These are phyloP conservation scores for Anthoscopus minutus DNA, from an alignment of 2,113 vertebrate genomes.

Conservation along the genomic window DNA sequence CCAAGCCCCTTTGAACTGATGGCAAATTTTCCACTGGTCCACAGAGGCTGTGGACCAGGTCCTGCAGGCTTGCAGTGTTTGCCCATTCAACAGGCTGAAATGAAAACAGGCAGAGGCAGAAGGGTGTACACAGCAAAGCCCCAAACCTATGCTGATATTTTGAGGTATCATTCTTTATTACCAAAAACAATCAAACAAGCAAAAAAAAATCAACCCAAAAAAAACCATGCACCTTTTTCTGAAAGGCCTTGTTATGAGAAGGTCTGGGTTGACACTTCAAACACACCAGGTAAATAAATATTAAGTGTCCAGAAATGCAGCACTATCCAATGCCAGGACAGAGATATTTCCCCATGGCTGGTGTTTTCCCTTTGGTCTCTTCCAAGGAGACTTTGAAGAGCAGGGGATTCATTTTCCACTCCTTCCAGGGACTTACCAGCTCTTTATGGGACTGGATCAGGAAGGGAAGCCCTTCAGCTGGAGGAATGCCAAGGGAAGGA, in stretches of 20 bases:
- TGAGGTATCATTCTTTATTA: background rate
- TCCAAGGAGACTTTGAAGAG: background rate
- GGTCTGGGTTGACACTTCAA: background rate
- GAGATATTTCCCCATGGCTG: background rate
- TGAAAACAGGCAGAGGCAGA: background rate
- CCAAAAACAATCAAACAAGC: too few relatives aligned
- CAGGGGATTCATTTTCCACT: accelerated
- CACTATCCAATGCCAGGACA: accelerated
- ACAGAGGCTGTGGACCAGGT: background rate
- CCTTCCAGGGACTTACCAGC: background rate
- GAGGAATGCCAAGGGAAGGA: background rate
- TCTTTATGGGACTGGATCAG: background rate
- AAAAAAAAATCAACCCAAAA: too few relatives aligned
- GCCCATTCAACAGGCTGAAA: background rate
- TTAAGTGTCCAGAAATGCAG: background rate
- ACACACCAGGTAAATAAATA: background rate
- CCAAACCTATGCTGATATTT: background rate
- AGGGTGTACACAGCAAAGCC: background rate
- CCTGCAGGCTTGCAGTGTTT: background rate
- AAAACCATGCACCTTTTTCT: background rate
- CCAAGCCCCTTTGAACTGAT: background rate
- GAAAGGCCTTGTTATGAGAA: background rate
- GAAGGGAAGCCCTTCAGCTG: background rate
- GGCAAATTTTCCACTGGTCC: background rate
- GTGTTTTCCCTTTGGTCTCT: background rate